Conservation (phyloP, 2,797 vertebrate species). For the Molossus molossus region DNA sequence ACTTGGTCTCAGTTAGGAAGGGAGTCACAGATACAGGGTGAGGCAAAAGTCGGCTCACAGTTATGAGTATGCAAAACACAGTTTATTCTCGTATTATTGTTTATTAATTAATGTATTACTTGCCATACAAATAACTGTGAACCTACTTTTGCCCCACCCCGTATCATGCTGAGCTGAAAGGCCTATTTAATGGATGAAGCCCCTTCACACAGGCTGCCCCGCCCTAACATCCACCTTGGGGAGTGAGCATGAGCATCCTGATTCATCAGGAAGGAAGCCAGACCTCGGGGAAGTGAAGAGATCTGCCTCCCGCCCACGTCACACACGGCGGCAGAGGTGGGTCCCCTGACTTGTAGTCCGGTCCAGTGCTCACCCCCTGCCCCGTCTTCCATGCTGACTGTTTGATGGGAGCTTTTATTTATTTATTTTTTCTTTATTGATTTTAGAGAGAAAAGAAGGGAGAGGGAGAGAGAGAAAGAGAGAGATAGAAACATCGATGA, state of each 20-base stretch:
- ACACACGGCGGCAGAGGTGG: rapidly evolving
- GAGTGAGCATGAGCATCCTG: background rate
- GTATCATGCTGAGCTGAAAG: background rate
- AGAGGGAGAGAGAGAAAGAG: too few species aligned
- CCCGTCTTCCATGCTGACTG: background rate
- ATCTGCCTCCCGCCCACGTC: background rate
- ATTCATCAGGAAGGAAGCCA: background rate
- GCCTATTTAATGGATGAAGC: background rate
- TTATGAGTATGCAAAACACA: background rate
- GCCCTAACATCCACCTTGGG: background rate
- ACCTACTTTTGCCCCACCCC: background rate
- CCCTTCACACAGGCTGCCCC: rapidly evolving
- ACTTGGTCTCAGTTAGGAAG: background rate
- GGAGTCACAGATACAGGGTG: background rate
- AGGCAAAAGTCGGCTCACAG: background rate
- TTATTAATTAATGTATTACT: background rate
- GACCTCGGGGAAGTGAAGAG: background rate
- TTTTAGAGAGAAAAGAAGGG: too few species aligned
- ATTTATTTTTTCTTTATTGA: too few species aligned
- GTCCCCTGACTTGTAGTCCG: background rate
- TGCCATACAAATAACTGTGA: background rate
- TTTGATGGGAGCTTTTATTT: background rate
- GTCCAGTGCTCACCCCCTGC: background rate
- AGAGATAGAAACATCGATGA: too few species aligned
- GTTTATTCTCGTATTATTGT: background rate